Percentiles rank a stretch among this genome's conserved stretches.
These are phyloP conservation scores for Sorex fumeus DNA, from an alignment of 2,113 vertebrate species.

Conservation along the genomic window DNA sequence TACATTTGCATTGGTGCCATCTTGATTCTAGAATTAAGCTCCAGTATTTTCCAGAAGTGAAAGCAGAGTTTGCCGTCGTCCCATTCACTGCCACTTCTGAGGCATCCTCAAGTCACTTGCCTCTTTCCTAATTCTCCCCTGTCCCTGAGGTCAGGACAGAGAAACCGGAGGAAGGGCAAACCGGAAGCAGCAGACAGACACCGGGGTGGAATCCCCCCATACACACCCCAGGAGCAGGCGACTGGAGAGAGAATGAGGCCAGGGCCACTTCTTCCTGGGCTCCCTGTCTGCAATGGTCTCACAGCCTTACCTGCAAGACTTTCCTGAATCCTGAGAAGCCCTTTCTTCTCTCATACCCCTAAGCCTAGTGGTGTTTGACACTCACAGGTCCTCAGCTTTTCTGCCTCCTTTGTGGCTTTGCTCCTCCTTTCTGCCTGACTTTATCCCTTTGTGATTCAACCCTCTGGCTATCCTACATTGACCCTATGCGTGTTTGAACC, in stretches of 20 bases:
- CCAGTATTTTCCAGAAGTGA: neutral
- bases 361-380: neutral
- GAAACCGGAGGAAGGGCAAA: neutral
- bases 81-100: neutral
- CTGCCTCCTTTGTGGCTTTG: neutral
- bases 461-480: neutral
- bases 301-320: too few relatives aligned
- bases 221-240: too few relatives aligned
- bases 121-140: neutral
- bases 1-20: neutral
- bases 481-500: neutral
- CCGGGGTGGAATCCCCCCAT: neutral
- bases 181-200: too few relatives aligned
- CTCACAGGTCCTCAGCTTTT: neutral
- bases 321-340: neutral
- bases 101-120: neutral
- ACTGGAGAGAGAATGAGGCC: neutral
- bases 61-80: neutral
- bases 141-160: neutral
- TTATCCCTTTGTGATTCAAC: neutral
- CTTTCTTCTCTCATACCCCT: neutral
- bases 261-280: neutral
- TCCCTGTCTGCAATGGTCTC: neutral
- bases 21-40: constrained; percentile 10
- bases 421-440: neutral